phyloP scores from a whole-genome alignment of 2,113 vertebrate species.

The Corythornis cristatus region DNA sequence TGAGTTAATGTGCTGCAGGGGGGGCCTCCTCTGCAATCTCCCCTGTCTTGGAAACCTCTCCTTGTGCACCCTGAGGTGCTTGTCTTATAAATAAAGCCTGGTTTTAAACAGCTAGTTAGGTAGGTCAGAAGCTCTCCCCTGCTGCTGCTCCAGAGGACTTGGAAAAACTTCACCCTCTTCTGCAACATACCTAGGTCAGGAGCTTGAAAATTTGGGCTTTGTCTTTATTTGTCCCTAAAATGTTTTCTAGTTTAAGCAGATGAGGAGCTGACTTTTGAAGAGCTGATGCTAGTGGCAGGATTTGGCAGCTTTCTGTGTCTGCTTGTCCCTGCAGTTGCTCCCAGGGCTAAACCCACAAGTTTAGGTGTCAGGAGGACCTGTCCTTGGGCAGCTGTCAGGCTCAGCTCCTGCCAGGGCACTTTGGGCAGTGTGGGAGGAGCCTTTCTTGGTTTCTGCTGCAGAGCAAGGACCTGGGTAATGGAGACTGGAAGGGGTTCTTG shows the following conservation, averaged over 20 bases:
- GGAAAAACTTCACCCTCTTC: not conserved
- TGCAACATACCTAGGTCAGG: not conserved
- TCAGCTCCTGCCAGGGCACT: not conserved
- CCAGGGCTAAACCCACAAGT: not conserved
- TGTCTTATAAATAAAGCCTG: not conserved
- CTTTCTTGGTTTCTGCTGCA: not conserved
- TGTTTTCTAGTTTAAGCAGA: not conserved
- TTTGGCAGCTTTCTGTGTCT: not conserved
- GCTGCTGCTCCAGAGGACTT: not conserved
- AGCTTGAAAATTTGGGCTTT: not conserved
- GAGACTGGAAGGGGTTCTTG: accelerated
- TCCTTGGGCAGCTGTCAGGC: not conserved
- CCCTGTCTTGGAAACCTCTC: not conserved
- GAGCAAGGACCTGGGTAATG: not conserved
- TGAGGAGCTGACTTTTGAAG: not conserved
- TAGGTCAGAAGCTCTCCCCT: not conserved
- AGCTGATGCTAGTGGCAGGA: not conserved
- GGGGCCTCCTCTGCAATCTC: not conserved
- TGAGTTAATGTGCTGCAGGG: not conserved
- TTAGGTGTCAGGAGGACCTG: not conserved
- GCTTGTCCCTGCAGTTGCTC: not conserved
- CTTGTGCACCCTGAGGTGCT: not conserved
- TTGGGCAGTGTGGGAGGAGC: not conserved
- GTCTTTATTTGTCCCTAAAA: not conserved
- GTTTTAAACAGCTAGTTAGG: not conserved